Evolutionary conservation across 2,113 vertebrate species (phyloP).

Genomic region (Oplegnathus fasciatus): DNA sequence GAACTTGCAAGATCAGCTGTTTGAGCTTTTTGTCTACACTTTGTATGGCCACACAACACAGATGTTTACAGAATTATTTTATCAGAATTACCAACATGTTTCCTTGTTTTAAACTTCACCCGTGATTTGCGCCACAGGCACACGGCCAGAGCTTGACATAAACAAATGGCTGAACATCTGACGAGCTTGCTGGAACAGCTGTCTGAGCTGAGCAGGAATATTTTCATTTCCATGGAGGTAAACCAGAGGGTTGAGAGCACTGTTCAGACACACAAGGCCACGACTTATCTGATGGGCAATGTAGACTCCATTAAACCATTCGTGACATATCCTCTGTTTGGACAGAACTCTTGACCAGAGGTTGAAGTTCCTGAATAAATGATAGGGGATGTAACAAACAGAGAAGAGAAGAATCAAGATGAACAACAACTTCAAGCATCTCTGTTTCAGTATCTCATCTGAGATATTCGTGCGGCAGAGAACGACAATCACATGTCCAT

Average conservation of each 20-base stretch:
- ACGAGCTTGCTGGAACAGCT: not conserved
- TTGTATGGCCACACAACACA: no score
- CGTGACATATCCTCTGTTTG: constrained; percentile 40
- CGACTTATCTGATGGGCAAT: constrained; percentile 81
- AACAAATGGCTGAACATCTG: not conserved
- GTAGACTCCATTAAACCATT: constrained; percentile 46
- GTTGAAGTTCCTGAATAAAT: constrained; percentile 87
- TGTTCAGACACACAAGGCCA: constrained; percentile 87
- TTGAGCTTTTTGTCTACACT: no score
- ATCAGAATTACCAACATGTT: no score
- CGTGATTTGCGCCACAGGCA: fast-evolving
- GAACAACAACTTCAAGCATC: constrained; percentile 81
- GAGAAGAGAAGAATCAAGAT: constrained; percentile 86
- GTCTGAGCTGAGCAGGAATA: constrained; percentile 53
- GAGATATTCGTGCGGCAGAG: constrained; percentile 72
- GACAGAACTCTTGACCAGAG: constrained; percentile 78
- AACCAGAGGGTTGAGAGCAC: constrained; percentile 87
- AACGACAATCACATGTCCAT: constrained; percentile 17
- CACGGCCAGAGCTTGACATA: fast-evolving
- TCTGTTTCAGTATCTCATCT: constrained; percentile 76
- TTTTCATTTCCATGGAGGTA: constrained; percentile 81
- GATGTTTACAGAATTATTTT: no score
- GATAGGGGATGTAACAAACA: constrained; percentile 87
- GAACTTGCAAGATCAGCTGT: no score
- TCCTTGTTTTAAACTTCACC: not conserved